A percentile compares a stretch with the other conserved stretches of the same genome.
Conservation (phyloP, 2,888 invertebrate genomes). For the Oscheius sp. region DNA sequence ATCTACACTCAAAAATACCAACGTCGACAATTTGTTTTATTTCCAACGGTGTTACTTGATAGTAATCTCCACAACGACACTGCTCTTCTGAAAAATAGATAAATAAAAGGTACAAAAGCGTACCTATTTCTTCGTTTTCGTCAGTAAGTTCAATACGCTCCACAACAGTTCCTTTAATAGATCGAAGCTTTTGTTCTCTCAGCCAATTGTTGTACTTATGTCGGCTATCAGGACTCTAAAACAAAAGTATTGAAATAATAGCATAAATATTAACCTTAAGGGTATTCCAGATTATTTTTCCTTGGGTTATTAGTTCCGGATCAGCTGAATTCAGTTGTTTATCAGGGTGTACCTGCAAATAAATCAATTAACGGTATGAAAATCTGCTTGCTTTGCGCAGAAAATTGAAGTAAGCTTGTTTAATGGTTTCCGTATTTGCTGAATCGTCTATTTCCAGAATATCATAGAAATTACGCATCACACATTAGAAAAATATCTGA, state of each 20-base stretch:
- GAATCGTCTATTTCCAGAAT: constrained; percentile 49
- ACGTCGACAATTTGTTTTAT: constrained; percentile 57
- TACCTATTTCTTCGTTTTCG: constrained; percentile 23
- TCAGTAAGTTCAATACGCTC: constrained; percentile 47
- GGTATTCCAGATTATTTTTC: constrained; percentile 26
- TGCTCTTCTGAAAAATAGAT: constrained; percentile 39
- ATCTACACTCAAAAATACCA: constrained; percentile 64
- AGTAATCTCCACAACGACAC: constrained; percentile 55
- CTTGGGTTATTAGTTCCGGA: constrained; percentile 19
- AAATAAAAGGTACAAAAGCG: not conserved
- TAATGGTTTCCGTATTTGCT: constrained; percentile 49
- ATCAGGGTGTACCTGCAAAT: constrained; percentile 59
- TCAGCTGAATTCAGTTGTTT: constrained; percentile 40
- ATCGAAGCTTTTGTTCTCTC: constrained; percentile 62
- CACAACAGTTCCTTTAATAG: constrained; percentile 54
- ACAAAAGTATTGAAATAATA: not conserved
- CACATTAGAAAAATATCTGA: too few relatives aligned
- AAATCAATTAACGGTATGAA: not conserved
- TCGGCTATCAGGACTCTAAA: constrained; percentile 10
- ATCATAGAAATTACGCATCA: constrained; percentile 65
- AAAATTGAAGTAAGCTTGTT: constrained; percentile 59
- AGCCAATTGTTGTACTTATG: constrained; percentile 59
- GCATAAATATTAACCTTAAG: constrained; percentile 33
- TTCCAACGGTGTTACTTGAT: constrained; percentile 41
- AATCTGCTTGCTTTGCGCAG: constrained; percentile 38